A percentile compares a stretch with the other conserved stretches of the same genome.
Evolutionary conservation across 2,888 invertebrate species (phyloP).

Genomic region (Ceramica pisi): DNA sequence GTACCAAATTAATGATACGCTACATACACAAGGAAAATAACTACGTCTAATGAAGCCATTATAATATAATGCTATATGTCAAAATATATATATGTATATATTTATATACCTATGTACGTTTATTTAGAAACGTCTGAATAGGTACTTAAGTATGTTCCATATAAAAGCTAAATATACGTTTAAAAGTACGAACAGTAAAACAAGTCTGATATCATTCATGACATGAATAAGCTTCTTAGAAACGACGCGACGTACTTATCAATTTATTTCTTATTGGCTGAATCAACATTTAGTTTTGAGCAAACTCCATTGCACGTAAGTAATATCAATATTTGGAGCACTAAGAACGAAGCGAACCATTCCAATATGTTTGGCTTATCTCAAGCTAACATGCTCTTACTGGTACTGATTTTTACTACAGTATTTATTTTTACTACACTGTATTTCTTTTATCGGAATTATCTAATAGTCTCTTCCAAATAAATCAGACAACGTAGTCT

Average conservation of each 20-base stretch:
- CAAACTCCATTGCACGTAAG: constrained; percentile 49
- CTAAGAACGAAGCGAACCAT: constrained; percentile 36
- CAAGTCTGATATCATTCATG: constrained; percentile 42
- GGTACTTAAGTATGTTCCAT: background rate
- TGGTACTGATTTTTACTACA: constrained; percentile 48
- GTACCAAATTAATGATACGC: constrained; percentile 7
- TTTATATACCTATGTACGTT: background rate
- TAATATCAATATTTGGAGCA: constrained; percentile 52
- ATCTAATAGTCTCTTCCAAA: constrained; percentile 36
- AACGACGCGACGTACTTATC: constrained; percentile 51
- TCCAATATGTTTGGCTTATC: constrained; percentile 56
- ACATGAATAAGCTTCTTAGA: constrained; percentile 56
- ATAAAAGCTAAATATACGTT: constrained; percentile 42
- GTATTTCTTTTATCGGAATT: constrained; percentile 42
- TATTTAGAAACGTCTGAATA: constrained; percentile 20
- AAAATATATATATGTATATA: background rate
- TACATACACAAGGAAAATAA: constrained; percentile 8
- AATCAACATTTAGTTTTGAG: constrained; percentile 60
- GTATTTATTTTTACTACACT: constrained; percentile 39
- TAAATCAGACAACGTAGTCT: constrained; percentile 28
- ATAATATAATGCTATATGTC: constrained; percentile 2
- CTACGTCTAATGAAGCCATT: constrained; percentile 34
- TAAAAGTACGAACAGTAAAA: constrained; percentile 34
- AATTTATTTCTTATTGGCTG: constrained; percentile 56
- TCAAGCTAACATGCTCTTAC: constrained; percentile 38